These are phyloP conservation scores for Drosophila planitibia DNA, from an alignment of 2,888 invertebrate species.

Conservation along the genomic window DNA sequence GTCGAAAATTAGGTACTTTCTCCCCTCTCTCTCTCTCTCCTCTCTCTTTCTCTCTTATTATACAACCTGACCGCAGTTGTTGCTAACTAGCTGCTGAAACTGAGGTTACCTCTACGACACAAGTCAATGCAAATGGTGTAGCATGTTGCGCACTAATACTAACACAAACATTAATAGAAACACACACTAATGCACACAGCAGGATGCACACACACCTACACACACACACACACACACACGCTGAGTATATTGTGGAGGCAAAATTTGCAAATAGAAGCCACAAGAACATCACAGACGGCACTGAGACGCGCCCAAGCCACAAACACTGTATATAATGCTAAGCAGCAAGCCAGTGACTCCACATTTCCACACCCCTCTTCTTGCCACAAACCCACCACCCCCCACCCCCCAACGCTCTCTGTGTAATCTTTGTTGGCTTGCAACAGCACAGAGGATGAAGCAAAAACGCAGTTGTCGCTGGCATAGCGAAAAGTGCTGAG, in stretches of 20 bases:
- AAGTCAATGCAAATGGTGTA: constrained; percentile 42
- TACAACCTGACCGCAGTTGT: constrained; percentile 40
- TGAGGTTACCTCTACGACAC: constrained; percentile 40
- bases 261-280: constrained; percentile 64
- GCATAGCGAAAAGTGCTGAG: constrained; percentile 74
- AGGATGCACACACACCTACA: constrained; percentile 18
- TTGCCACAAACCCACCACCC: neutral
- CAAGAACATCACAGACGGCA: constrained; percentile 54
- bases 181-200: constrained; percentile 18
- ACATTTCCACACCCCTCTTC: neutral
- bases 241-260: constrained; percentile 39
- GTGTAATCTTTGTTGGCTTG: constrained; percentile 42
- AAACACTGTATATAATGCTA: constrained; percentile 64
- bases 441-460: constrained; percentile 38
- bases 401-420: neutral
- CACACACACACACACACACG: constrained; percentile 1
- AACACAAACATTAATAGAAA: constrained; percentile 7
- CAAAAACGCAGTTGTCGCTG: constrained; percentile 65
- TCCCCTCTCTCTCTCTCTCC: neutral
- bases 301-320: constrained; percentile 45
- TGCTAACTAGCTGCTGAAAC: constrained; percentile 54
- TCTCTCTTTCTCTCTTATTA: neutral
- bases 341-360: constrained; percentile 38
- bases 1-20: constrained; percentile 24
- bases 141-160: constrained; percentile 18